Conservation (phyloP, 2,888 invertebrate genomes). For the Erynnis tages region DNA sequence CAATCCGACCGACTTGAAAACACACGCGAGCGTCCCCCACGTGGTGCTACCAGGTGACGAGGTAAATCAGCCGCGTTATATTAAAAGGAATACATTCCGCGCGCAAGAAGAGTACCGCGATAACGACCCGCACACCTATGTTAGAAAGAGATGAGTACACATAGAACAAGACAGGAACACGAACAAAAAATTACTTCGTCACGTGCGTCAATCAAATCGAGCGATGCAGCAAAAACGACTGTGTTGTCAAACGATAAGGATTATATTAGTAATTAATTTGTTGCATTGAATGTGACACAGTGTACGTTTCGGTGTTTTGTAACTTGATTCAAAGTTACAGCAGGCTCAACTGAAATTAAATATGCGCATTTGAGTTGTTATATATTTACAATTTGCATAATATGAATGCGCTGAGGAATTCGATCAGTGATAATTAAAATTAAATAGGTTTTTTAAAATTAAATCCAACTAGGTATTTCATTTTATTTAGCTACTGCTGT, state of each 20-base stretch:
- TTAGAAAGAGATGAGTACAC: conserved; percentile 28
- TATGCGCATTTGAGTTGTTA: conserved; percentile 7
- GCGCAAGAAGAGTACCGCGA: conserved; percentile 39
- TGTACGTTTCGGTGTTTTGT: conserved; percentile 13
- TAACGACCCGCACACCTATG: neutral
- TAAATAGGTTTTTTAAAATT: too few relatives aligned
- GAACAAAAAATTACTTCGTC: conserved; percentile 41
- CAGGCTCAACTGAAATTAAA: conserved; percentile 25
- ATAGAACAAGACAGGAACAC: conserved; percentile 32
- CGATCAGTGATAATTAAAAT: conserved; percentile 40
- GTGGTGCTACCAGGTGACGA: conserved; percentile 31
- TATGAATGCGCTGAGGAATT: conserved; percentile 25
- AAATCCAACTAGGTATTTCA: too few relatives aligned
- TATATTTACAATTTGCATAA: too few relatives aligned
- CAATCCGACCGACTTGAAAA: conserved; percentile 53
- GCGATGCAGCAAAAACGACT: conserved; percentile 19
- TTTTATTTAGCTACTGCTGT: too few relatives aligned
- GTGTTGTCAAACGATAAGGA: conserved; percentile 9
- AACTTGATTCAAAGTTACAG: conserved; percentile 23
- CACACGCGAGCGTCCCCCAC: conserved; percentile 30
- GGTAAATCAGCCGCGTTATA: conserved; percentile 47
- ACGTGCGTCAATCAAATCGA: conserved; percentile 43
- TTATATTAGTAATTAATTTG: conserved; percentile 2
- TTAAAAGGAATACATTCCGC: conserved; percentile 46
- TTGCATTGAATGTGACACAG: conserved; percentile 16